Conservation (phyloP, 2,797 vertebrate species). For the Ctenochaetus hawaiiensis region DNA sequence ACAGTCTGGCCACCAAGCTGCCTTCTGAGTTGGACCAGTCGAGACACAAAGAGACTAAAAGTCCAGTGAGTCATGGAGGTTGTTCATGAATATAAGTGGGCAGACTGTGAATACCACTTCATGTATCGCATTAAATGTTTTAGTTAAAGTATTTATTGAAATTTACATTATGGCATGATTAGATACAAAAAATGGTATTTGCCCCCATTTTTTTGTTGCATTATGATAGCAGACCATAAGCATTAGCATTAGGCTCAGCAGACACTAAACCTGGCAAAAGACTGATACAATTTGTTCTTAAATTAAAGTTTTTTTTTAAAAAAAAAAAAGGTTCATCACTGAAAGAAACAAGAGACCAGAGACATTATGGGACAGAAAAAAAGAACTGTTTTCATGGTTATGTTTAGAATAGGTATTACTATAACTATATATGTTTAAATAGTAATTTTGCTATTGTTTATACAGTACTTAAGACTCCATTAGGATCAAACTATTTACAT, state of each 20-base stretch:
- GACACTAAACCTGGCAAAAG: no score
- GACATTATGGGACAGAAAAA: neutral
- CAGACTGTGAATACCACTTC: slow-evolving; percentile 2
- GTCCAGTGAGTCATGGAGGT: slow-evolving; percentile 22
- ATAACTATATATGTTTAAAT: neutral
- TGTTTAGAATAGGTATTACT: neutral
- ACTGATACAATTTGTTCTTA: no score
- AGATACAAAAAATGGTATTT: neutral
- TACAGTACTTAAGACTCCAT: neutral
- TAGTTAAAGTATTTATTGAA: slow-evolving; percentile 16
- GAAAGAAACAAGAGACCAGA: neutral
- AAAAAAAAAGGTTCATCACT: no score
- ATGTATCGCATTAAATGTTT: slow-evolving; percentile 25
- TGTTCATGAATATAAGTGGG: slow-evolving; percentile 17
- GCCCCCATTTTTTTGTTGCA: neutral
- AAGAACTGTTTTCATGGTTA: neutral
- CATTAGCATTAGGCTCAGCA: no score
- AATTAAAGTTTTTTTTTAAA: no score
- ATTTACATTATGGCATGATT: slow-evolving; percentile 21
- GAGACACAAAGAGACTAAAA: slow-evolving; percentile 49
- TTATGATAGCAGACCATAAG: neutral
- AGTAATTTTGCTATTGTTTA: neutral
- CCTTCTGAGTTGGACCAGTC: slow-evolving; percentile 51
- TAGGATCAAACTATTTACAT: neutral
- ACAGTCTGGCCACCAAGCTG: slow-evolving; percentile 64